Conservation (phyloP, 2,888 invertebrate species). For the Erebia epiphron region DNA sequence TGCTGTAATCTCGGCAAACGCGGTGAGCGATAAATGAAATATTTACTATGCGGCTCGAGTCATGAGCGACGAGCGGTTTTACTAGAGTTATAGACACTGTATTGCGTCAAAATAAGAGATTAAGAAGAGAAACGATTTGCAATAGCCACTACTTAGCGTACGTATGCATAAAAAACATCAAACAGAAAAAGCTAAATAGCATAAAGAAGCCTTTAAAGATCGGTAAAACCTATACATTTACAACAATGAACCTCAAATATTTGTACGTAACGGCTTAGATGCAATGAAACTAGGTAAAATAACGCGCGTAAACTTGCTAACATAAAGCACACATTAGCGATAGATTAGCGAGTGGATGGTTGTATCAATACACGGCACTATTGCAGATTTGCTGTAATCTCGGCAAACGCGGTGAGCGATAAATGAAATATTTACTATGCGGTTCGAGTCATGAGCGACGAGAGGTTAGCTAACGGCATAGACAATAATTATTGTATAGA, state of each 20-base stretch:
- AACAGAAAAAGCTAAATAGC: slow-evolving; percentile 4
- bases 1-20: too few species aligned
- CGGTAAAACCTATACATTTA: slow-evolving; percentile 15
- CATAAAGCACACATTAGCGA: slow-evolving; percentile 61
- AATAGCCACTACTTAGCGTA: too few species aligned
- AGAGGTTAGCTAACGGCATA: too few species aligned
- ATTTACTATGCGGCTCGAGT: slow-evolving; percentile 43
- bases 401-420: slow-evolving; percentile 60
- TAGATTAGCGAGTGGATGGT: slow-evolving; percentile 56
- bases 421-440: slow-evolving; percentile 48
- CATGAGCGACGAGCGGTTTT: slow-evolving; percentile 26
- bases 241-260: slow-evolving; percentile 25
- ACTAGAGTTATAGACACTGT: too few species aligned
- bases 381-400: slow-evolving; percentile 74
- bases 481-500: too few species aligned
- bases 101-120: too few species aligned
- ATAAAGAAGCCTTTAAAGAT: slow-evolving; percentile 12
- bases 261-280: slow-evolving; percentile 29
- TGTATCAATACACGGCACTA: slow-evolving; percentile 64
- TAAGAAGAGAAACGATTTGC: too few species aligned
- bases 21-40: slow-evolving; percentile 57
- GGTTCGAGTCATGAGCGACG: slow-evolving; percentile 43
- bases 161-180: too few species aligned
- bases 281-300: slow-evolving; percentile 38
- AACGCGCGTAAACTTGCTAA: slow-evolving; percentile 57